Conservation (phyloP, 1,140 invertebrate genomes). For the Habropoda laboriosa region DNA sequence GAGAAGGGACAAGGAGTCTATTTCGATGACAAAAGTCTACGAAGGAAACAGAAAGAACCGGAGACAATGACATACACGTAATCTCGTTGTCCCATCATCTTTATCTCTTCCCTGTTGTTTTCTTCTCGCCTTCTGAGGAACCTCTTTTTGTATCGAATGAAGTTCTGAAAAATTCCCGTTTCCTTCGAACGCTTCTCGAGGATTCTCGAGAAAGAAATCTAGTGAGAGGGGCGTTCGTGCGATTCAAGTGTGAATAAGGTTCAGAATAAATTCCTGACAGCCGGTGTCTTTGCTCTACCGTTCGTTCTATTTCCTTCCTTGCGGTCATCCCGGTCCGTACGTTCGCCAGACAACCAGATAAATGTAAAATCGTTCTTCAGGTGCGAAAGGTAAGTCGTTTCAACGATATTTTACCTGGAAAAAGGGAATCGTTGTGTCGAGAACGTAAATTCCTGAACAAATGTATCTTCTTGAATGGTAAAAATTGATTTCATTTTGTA, state of each 20-base stretch:
- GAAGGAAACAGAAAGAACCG: too few species aligned
- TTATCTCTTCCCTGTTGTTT: slow-evolving; percentile 18
- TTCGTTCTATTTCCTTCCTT: slow-evolving; percentile 60
- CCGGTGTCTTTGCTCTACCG: slow-evolving; percentile 15
- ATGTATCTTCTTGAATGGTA: not conserved
- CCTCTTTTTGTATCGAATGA: slow-evolving; percentile 17
- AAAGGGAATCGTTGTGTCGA: not conserved
- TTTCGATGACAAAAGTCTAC: not conserved
- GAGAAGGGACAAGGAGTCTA: not conserved
- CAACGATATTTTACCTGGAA: slow-evolving; percentile 4
- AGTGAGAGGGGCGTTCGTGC: not conserved
- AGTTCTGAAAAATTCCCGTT: slow-evolving; percentile 55
- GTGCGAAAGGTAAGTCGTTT: slow-evolving; percentile 38
- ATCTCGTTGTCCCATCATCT: slow-evolving; percentile 33
- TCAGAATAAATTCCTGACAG: slow-evolving; percentile 65
- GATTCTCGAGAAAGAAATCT: slow-evolving; percentile 18
- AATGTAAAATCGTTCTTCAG: slow-evolving; percentile 24
- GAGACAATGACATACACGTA: slow-evolving; percentile 3
- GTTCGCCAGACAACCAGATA: slow-evolving; percentile 24
- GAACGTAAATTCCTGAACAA: not conserved
- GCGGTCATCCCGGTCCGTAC: slow-evolving; percentile 54
- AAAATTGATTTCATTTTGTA: too few species aligned
- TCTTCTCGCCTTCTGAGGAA: not conserved
- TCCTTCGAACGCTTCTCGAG: slow-evolving; percentile 11
- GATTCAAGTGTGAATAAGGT: slow-evolving; percentile 24